Percentiles rank a stretch among this genome's conserved stretches.
phyloP scores from a whole-genome alignment of 2,797 vertebrate species.

The Urophycis tenuis region DNA sequence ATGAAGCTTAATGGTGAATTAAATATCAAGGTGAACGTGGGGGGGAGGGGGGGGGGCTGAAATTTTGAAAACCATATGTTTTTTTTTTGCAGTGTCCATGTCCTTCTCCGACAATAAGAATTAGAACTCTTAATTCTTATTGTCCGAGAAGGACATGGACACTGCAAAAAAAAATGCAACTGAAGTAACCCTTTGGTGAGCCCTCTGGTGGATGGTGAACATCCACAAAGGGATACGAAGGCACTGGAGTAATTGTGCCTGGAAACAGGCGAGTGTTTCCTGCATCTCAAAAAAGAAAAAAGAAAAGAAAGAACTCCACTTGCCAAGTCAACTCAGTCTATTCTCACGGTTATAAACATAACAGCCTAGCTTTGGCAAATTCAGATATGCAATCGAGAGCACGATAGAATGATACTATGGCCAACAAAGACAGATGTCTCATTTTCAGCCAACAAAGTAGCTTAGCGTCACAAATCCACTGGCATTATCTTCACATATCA shows the following conservation, averaged over 20 bases:
- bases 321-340: neutral
- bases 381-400: slow-evolving; percentile 7
- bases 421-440: slow-evolving; percentile 14
- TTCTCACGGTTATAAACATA: slow-evolving; percentile 1
- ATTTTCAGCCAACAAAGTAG: slow-evolving; percentile 19
- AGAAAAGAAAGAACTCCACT: neutral
- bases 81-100: neutral
- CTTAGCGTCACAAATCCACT: slow-evolving; percentile 5
- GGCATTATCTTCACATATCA: slow-evolving; percentile 5
- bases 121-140: neutral
- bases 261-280: neutral
- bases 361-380: neutral
- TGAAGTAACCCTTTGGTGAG: neutral
- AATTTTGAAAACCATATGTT: neutral
- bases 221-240: neutral
- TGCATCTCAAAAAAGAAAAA: neutral
- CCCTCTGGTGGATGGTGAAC: no score
- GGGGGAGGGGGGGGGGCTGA: neutral
- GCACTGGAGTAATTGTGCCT: neutral
- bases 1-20: neutral
- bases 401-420: slow-evolving; percentile 6
- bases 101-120: neutral
- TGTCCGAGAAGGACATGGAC: neutral
- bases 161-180: neutral
- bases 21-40: neutral